Percentiles rank a stretch among this genome's conserved stretches.
phyloP scores from a whole-genome alignment of 2,888 invertebrate species.

The Eupithecia dodoneata region DNA sequence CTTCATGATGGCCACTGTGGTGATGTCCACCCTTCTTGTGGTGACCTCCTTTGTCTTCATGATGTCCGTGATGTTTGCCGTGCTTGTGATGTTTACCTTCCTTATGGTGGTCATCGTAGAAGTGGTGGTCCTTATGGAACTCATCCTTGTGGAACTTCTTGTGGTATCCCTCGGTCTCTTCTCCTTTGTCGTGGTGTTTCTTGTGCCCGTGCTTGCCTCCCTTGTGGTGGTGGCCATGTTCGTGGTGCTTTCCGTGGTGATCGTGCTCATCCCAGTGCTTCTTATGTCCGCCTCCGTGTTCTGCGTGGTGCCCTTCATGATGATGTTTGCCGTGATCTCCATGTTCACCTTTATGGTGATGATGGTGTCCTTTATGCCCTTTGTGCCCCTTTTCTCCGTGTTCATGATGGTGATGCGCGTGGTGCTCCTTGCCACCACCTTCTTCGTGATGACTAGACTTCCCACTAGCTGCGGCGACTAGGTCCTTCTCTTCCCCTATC shows the following conservation, averaged over 20 bases:
- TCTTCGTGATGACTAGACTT: conserved; percentile 70
- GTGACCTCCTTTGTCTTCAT: conserved; percentile 71
- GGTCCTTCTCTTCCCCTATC: conserved; percentile 69
- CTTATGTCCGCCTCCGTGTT: conserved; percentile 76
- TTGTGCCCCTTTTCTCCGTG: conserved; percentile 76
- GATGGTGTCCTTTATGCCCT: conserved; percentile 79
- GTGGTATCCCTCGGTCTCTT: conserved; percentile 76
- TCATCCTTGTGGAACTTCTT: conserved; percentile 80
- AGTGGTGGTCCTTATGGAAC: conserved; percentile 80
- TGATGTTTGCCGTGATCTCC: conserved; percentile 76
- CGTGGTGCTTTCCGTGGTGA: conserved; percentile 75
- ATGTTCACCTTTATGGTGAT: conserved; percentile 78
- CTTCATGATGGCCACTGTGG: conserved; percentile 75
- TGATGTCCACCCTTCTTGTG: conserved; percentile 81
- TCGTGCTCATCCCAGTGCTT: conserved; percentile 77
- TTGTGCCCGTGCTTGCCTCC: conserved; percentile 77
- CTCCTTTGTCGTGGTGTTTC: conserved; percentile 78
- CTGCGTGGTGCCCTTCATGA: conserved; percentile 73
- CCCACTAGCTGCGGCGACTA: conserved; percentile 74
- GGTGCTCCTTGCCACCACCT: conserved; percentile 77
- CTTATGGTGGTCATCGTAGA: conserved; percentile 77
- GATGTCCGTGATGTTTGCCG: conserved; percentile 77
- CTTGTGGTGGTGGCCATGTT: conserved; percentile 78
- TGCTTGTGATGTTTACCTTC: conserved; percentile 81
- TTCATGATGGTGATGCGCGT: conserved; percentile 74